Conservation (phyloP, 2,113 vertebrate species). For the Isichthys henryi region DNA sequence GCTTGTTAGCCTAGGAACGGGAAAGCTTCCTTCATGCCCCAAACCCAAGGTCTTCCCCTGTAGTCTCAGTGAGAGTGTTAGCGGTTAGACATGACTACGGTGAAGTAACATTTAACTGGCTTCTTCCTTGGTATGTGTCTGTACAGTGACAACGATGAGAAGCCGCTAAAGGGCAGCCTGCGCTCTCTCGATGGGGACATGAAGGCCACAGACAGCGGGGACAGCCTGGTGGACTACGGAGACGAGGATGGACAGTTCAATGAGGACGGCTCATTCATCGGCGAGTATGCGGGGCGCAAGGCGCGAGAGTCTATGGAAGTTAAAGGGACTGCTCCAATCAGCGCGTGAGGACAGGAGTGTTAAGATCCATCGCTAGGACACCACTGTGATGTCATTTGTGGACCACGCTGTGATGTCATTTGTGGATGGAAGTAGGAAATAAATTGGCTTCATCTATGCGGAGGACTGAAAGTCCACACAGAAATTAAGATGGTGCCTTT, state of each 20-base stretch:
- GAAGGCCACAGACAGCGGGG: conserved; percentile 79
- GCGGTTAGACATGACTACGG: background rate
- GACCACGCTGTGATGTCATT: conserved; percentile 34
- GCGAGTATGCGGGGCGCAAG: conserved; percentile 81
- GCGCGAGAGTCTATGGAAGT: conserved; percentile 78
- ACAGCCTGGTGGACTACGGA: conserved; percentile 91
- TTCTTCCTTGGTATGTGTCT: background rate
- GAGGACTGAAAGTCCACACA: conserved; percentile 40
- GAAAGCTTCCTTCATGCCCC: background rate
- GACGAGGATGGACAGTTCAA: conserved; percentile 88
- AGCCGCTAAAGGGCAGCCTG: conserved; percentile 86
- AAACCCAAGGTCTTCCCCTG: background rate
- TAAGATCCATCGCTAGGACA: conserved; percentile 28
- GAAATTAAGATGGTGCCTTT: conserved; percentile 52
- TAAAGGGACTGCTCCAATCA: conserved; percentile 70
- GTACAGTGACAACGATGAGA: conserved; percentile 87
- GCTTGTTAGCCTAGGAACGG: background rate
- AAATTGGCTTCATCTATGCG: conserved; percentile 41
- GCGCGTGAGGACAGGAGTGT: conserved; percentile 47
- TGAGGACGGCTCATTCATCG: conserved; percentile 95
- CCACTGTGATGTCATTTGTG: conserved; percentile 34
- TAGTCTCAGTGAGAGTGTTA: background rate
- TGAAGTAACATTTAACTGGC: background rate
- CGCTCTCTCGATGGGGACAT: conserved; percentile 73
- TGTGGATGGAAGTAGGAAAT: conserved; percentile 32